Base-by-base conservation (phyloP, 92 coral and sea anemone species). In the Meandrina meandrites region DNA sequence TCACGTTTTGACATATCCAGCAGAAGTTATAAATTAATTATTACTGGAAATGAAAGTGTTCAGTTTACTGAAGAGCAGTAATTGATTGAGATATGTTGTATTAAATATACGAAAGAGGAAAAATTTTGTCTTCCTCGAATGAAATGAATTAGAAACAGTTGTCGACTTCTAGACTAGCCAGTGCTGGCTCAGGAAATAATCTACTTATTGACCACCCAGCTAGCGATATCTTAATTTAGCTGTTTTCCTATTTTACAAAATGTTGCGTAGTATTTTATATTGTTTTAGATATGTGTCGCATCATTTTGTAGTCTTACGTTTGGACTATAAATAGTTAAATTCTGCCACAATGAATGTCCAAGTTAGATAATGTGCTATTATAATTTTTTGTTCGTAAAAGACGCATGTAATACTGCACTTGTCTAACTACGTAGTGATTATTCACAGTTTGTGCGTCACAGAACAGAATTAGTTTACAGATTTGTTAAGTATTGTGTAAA, bases 401-500 rank as follows among this genome's bases (percentile, higher is more conserved):
- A 78, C 56, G 36, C 51, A 66, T 54, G 87, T 27, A 24, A 56
- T 54, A 51, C 31, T 67, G 67, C 78, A 40, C 18, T 48, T 82
- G 32, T 66, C 47, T 48, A 69, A 82, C 78, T 48, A 36, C 70
- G 19, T 48, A 68, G 67, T 64, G 42, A n/a, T 81, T 42, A 30
- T 81, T 80, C 35, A 17, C 28, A 45, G 86, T 48, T 42, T 28
- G 78, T 69, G 86, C 69, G 34, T 47, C 50, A 79, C 70, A 81
- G 84, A 31, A 51, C 35, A 83, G 78, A 56, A 56, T 37, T 57
- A 27, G 80, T 54, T 54, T 69, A 19, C 87, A 83, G 35, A 83
- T 72, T 84, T 84, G 87, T 84, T 56, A 54, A 58, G 74, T 84
- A 84, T 84, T 74, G 37, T 84, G 87, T 75, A 53, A 84, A 75